Percentiles rank a stretch among this genome's conserved stretches.
Evolutionary conservation across 2,888 invertebrate genomes (phyloP).

Genomic region (Pediacus dermestoides): DNA sequence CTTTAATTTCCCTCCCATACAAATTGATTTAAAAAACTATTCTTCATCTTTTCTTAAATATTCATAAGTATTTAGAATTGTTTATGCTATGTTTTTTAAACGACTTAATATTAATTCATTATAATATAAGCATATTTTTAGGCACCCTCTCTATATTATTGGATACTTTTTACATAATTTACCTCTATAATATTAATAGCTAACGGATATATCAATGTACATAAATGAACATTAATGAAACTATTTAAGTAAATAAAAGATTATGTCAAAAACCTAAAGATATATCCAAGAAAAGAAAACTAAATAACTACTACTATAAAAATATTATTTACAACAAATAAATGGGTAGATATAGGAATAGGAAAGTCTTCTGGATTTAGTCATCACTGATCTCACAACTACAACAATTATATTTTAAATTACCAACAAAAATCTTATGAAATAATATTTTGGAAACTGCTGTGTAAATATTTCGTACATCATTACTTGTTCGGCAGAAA

Average conservation of each 20-base stretch:
- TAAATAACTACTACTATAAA: background rate
- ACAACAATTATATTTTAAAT: too few species aligned
- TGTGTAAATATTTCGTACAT: too few species aligned
- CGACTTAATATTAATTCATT: conserved; percentile 3
- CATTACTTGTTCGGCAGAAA: too few species aligned
- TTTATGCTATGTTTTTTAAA: conserved; percentile 4
- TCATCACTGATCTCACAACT: too few species aligned
- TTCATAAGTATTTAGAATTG: conserved; percentile 3
- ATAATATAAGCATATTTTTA: conserved; percentile 3
- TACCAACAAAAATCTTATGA: too few species aligned
- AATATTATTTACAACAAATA: conserved; percentile 1
- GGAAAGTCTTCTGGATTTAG: too few species aligned
- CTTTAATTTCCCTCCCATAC: conserved; percentile 2
- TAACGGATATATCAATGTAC: background rate
- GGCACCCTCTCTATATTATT: conserved; percentile 6
- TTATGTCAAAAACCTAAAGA: background rate
- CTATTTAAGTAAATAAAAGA: background rate
- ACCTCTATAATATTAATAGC: background rate
- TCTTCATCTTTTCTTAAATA: background rate
- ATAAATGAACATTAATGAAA: too few species aligned
- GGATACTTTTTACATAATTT: conserved; percentile 1
- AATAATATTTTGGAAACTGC: too few species aligned
- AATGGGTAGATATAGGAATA: too few species aligned
- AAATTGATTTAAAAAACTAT: conserved; percentile 4
- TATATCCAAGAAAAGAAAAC: background rate